These are phyloP conservation scores for Athene cunicularia DNA, from an alignment of 2,113 vertebrate genomes.

Conservation along the genomic window DNA sequence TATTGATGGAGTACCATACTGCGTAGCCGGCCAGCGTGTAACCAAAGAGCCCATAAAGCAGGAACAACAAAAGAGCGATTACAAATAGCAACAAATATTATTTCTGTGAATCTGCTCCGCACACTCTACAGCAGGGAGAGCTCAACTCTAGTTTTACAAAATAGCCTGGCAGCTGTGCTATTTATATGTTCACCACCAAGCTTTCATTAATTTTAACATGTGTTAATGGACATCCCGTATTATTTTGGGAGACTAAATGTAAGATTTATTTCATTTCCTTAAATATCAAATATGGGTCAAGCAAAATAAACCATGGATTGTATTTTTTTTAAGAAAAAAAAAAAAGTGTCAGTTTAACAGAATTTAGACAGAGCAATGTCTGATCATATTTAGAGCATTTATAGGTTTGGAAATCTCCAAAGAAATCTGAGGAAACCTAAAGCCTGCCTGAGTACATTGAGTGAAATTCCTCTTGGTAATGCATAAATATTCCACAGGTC, in stretches of 20 bases:
- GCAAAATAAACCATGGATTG: constrained; percentile 18
- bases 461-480: constrained; percentile 69
- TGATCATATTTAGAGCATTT: constrained; percentile 67
- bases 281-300: constrained; percentile 44
- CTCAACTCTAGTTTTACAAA: neutral
- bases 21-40: neutral
- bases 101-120: neutral
- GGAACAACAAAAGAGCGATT: neutral
- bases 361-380: constrained; percentile 55
- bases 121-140: neutral
- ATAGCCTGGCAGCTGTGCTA: neutral
- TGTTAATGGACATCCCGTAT: constrained; percentile 8
- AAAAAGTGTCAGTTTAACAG: neutral
- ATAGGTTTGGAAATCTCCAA: constrained; percentile 67
- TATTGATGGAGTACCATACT: neutral
- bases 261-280: constrained; percentile 65
- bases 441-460: constrained; percentile 37
- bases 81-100: neutral
- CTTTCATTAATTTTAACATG: constrained; percentile 22
- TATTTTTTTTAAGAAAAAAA: neutral
- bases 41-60: neutral
- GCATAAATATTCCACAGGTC: constrained; percentile 66
- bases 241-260: constrained; percentile 10
- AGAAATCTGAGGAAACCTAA: constrained; percentile 66
- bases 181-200: constrained; percentile 18